Base-by-base conservation (phyloP, 2,797 vertebrate species). In the Halcyon badia region DNA sequence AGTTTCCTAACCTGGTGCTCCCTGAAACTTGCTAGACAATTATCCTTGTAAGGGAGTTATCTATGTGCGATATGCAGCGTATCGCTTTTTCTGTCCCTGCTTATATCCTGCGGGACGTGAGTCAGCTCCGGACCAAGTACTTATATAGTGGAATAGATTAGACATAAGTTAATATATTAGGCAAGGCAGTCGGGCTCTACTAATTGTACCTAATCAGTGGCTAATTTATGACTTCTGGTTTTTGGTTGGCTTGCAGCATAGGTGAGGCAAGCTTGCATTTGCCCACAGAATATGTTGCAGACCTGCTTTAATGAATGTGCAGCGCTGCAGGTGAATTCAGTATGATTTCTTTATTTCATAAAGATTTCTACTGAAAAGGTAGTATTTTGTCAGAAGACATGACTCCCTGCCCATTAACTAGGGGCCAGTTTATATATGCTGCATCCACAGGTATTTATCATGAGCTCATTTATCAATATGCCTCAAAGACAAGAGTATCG, bases 201-300 rank as follows among this genome's bases (percentile, higher is more conserved):
- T 92, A 81, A 87, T 87, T 89, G 24, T 42, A 8, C 24, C 35
- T 94, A 62, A 84, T 92, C 46, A 52, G 26, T 11, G 31, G 17
- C 17, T 93, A 82, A 87, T 90, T 82, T 90, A 92, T 89, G 54
- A 54, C 39, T 95, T 81, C 54, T 54, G 61, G 31, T 30, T 80
- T 61, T 83, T 26, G 51, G 16, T 33, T 84, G 64, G 39, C 58
- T 90, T 79, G 58, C 33, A 65, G 85, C 13, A 28, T 6, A 56
- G 17, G 26, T 72, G 66, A 72, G 54, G 46, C 37, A 81, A 70
- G 15, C 33, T 75, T 80, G 51, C 12, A 8, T 58, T 83, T 81
- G 30, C 33, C 24, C 28, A 18, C 30, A 46, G 48, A 44, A 30
- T 7, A 9, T 2, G 1, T 8, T 31, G 22, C 22, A 68, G 44